Evolutionary conservation across 2,113 vertebrate genomes (phyloP), one percentile per base, ranked within the genome.

Genomic region (Archilochus colubris): DNA sequence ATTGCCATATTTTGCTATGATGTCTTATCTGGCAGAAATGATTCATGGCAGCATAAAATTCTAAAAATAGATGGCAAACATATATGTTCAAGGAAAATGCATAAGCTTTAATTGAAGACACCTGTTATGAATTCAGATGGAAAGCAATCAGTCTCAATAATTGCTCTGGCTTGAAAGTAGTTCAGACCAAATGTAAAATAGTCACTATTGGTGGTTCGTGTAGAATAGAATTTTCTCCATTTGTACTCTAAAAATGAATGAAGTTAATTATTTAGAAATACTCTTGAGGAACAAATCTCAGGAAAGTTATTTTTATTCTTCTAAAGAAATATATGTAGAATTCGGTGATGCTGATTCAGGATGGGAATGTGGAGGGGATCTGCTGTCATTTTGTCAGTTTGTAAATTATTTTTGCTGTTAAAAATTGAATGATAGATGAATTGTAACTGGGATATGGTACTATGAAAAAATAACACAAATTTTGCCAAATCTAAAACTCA

Each of bases 211-310:
- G 54, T 84, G 70, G 85, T 78, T 91, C 44, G 78, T 10, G 25
- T 9, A 78, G 61, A 90, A 82, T 6, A 83, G 24, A 85, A 75
- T 81, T 89, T 91, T 93, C 25, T 91, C 50, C 31, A 63, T 88
- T 86, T 66, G 15, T 74, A 81, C 38, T 51, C 72, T 89, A 91
- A 93, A 94, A 66, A 14, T 23, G 58, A 14, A 62, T 4, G 3
- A 10, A 86, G 59, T 93, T 90, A 93, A 92, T 96, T 75, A 79
- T 94, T 88, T 78, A 93, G 61, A 88, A 57, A 46, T 82, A 70
- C 50, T 82, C 28, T 36, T 77, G 82, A 91, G 15, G 33, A 92
- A 92, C 2, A 14, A 9, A 84, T 92, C 90, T 93, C 28, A 76
- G 50, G 67, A 36, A 93, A 94, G 68, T 58, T 22, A 50, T 82